Conservation (phyloP, 2,888 invertebrate genomes). For the Cerceris ruficornis region DNA sequence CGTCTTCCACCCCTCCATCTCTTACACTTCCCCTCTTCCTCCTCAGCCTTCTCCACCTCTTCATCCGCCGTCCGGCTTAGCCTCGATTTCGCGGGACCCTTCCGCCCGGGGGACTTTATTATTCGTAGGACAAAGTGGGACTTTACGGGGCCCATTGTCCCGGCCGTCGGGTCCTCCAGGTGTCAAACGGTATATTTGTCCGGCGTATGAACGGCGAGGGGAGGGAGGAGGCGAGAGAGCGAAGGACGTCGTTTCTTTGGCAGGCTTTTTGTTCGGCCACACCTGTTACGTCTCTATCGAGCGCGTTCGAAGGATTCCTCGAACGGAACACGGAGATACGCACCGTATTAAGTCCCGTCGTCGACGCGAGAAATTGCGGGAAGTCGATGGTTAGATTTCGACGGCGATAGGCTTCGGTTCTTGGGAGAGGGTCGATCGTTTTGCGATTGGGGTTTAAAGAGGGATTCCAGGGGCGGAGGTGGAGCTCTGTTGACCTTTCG, state of each 20-base stretch:
- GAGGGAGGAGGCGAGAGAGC: not conserved
- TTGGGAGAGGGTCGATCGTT: not conserved
- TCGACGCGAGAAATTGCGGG: constrained; percentile 54
- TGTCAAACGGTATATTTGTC: constrained; percentile 65
- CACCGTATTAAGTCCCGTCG: too few relatives aligned
- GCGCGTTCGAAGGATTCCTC: constrained; percentile 41
- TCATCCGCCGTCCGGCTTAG: too few relatives aligned
- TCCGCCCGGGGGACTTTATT: constrained; percentile 64
- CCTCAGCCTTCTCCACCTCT: too few relatives aligned
- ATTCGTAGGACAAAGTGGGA: constrained; percentile 63
- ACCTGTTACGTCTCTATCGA: constrained; percentile 68
- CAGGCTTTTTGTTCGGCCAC: constrained; percentile 39
- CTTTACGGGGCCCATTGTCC: constrained; percentile 53
- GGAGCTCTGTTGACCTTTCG: too few relatives aligned
- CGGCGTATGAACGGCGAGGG: constrained; percentile 20
- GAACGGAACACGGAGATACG: too few relatives aligned
- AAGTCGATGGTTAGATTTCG: constrained; percentile 24
- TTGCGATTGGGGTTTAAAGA: too few relatives aligned
- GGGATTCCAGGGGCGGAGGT: too few relatives aligned
- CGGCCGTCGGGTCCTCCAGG: constrained; percentile 56
- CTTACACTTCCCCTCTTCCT: too few relatives aligned
- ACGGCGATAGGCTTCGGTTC: not conserved
- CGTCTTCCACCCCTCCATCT: not conserved
- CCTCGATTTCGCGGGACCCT: constrained; percentile 49
- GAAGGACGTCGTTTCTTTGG: constrained; percentile 16